phyloP scores from a whole-genome alignment of 2,797 vertebrate genomes.

The Leontocebus nigricollis region DNA sequence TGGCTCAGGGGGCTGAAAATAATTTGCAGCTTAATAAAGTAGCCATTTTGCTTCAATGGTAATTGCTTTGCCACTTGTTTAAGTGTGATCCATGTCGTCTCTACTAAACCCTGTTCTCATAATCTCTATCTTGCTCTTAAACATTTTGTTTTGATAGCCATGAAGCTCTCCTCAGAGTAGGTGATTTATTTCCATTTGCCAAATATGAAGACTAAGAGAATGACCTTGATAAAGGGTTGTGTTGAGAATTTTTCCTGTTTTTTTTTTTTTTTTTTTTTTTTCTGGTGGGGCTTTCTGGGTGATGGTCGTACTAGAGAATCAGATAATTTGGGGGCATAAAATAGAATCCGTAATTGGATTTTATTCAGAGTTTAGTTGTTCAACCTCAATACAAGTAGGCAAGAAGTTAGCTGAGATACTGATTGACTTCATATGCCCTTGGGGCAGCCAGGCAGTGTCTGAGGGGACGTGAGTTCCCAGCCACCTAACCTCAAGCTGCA shows the following conservation, averaged over 20 bases:
- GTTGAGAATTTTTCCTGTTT: background rate
- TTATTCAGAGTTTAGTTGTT: background rate
- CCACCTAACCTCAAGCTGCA: background rate
- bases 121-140: slow-evolving; percentile 7
- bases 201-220: background rate
- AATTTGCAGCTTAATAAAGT: slow-evolving; percentile 47
- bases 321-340: background rate
- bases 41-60: background rate
- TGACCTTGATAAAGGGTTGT: background rate
- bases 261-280: background rate
- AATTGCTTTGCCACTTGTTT: slow-evolving; percentile 9
- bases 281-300: background rate
- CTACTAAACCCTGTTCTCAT: background rate
- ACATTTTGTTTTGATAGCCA: slow-evolving; percentile 5
- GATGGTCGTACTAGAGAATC: background rate
- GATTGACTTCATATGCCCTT: background rate
- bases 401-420: background rate
- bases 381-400: background rate
- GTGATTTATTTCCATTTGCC: background rate
- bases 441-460: background rate
- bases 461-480: background rate
- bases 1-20: slow-evolving; percentile 4
- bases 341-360: background rate
- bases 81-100: background rate
- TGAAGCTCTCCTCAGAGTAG: background rate